phyloP scores from a whole-genome alignment of 2,888 invertebrate genomes.

The Bunonema sp. region DNA sequence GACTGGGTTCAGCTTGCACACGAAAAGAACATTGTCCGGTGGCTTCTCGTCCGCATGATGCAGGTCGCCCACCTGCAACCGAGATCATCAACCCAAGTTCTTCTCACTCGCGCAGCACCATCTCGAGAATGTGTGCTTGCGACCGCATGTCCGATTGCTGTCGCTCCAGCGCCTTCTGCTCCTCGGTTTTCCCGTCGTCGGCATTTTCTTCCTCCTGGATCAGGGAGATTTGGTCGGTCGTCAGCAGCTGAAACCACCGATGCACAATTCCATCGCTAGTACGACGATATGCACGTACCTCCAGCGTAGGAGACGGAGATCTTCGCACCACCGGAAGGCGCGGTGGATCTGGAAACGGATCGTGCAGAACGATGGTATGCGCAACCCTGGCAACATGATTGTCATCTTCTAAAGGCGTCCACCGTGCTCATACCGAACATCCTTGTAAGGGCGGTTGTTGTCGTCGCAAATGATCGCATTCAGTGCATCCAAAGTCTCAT shows the following conservation, averaged over 20 bases:
- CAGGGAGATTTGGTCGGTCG: slow-evolving; percentile 31
- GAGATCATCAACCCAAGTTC: not conserved
- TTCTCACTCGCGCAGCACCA: slow-evolving; percentile 52
- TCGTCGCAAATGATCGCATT: slow-evolving; percentile 86
- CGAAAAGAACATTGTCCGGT: slow-evolving; percentile 94
- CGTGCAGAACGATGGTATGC: slow-evolving; percentile 84
- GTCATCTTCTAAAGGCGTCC: not conserved
- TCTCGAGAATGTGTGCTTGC: slow-evolving; percentile 86
- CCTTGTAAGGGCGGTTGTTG: slow-evolving; percentile 74
- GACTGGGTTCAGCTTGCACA: slow-evolving; percentile 94
- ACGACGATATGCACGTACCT: too few relatives aligned
- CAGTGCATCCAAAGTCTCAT: slow-evolving; percentile 63
- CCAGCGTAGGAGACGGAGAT: slow-evolving; percentile 74
- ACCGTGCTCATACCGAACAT: slow-evolving; percentile 54
- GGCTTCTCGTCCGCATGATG: slow-evolving; percentile 93
- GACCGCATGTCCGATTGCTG: slow-evolving; percentile 84
- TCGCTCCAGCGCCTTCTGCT: slow-evolving; percentile 70
- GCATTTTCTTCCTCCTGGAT: slow-evolving; percentile 36
- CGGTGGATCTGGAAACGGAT: slow-evolving; percentile 78
- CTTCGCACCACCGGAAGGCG: slow-evolving; percentile 63
- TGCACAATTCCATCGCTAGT: too few relatives aligned
- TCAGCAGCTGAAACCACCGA: too few relatives aligned
- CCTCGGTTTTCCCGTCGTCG: slow-evolving; percentile 68
- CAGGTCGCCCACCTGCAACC: slow-evolving; percentile 63
- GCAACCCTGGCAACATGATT: slow-evolving; percentile 59